Evolutionary conservation across 1,140 invertebrate species (phyloP).

Genomic region (Neelides sp.): DNA sequence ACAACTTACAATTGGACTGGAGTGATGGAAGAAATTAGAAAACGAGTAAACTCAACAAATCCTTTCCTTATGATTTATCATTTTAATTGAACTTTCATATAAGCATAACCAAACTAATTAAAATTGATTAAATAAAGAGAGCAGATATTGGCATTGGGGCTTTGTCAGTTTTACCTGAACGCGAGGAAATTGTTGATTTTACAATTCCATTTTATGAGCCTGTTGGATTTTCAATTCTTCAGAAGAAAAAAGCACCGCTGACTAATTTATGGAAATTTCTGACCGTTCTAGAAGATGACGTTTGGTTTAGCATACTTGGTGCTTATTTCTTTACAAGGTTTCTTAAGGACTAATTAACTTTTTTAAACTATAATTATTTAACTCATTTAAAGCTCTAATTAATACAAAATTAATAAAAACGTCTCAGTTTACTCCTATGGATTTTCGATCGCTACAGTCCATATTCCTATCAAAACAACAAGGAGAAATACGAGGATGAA

Average conservation of each 20-base stretch:
- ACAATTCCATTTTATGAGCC: slow-evolving; percentile 46
- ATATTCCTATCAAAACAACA: slow-evolving; percentile 87
- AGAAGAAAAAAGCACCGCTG: slow-evolving; percentile 40
- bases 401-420: neutral
- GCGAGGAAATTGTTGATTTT: slow-evolving; percentile 44
- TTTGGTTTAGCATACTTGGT: slow-evolving; percentile 47
- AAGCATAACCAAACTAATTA: no score
- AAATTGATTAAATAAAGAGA: no score
- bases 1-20: no score
- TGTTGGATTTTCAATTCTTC: slow-evolving; percentile 43
- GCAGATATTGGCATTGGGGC: slow-evolving; percentile 41
- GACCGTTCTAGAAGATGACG: slow-evolving; percentile 44
- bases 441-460: slow-evolving; percentile 89
- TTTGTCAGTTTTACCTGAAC: slow-evolving; percentile 42
- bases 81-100: no score
- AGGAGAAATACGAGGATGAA: slow-evolving; percentile 71
- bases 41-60: no score
- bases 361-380: neutral
- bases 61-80: no score
- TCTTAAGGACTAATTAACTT: no score
- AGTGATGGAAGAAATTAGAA: no score
- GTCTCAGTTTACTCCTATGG: no score
- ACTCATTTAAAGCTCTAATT: neutral
- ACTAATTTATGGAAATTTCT: slow-evolving; percentile 47
- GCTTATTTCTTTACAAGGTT: slow-evolving; percentile 43